Evolutionary conservation across 1,140 invertebrate genomes (phyloP).

Genomic region (Berghia stephanieae): DNA sequence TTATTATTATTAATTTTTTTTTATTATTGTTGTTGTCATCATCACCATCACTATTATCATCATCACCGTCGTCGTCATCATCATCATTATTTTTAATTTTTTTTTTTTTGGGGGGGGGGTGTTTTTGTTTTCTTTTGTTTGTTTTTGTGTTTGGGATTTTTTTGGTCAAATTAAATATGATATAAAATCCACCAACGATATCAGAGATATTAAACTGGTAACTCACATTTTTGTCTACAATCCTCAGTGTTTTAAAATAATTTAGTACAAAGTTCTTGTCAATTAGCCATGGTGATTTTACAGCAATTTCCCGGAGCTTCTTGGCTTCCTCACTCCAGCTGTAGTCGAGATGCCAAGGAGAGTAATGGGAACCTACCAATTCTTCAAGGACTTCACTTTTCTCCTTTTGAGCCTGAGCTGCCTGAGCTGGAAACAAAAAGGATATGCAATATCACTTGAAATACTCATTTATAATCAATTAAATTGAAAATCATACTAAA

Average conservation of each 20-base stretch:
- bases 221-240: conserved; percentile 59
- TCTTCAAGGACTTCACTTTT: conserved; percentile 60
- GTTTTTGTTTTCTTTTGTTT: no score
- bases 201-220: background rate
- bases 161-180: no score
- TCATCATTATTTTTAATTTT: no score
- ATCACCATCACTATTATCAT: no score
- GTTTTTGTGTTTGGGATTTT: no score
- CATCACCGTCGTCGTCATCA: no score
- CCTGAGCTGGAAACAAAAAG: conserved; percentile 8
- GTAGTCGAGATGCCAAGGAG: conserved; percentile 64
- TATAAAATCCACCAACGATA: no score
- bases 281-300: conserved; percentile 62
- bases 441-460: background rate
- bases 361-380: conserved; percentile 55
- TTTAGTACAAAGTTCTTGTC: conserved; percentile 59
- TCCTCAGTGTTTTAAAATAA: conserved; percentile 62
- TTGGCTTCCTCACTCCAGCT: conserved; percentile 64
- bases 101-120: no score
- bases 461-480: no score
- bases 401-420: conserved; percentile 45
- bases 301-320: conserved; percentile 58
- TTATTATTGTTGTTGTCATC: no score
- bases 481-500: no score
- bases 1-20: no score